Conservation (phyloP, 2,113 vertebrate genomes). For the Synchiropus splendidus region DNA sequence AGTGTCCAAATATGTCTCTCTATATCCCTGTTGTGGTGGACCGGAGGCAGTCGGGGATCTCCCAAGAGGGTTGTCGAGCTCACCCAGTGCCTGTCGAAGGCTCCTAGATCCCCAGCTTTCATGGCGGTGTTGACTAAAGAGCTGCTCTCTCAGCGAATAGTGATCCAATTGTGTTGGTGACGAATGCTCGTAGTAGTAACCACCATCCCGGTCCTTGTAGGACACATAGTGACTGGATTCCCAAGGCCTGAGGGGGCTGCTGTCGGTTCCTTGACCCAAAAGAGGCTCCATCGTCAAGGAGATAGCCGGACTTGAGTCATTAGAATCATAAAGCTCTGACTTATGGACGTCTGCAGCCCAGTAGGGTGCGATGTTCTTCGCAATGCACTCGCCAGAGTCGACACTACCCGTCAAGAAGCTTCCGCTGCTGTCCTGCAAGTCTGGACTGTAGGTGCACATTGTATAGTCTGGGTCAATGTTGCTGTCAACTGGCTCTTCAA, state of each 20-base stretch:
- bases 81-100: constrained; percentile 62
- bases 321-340: constrained; percentile 60
- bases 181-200: constrained; percentile 65
- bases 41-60: constrained; percentile 46
- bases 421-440: constrained; percentile 62
- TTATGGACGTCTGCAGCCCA: constrained; percentile 66
- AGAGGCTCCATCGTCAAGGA: constrained; percentile 84
- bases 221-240: constrained; percentile 71
- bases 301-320: constrained; percentile 66
- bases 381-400: constrained; percentile 57
- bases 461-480: constrained; percentile 75
- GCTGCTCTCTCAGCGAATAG: constrained; percentile 55
- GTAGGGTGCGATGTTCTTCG: constrained; percentile 51
- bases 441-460: constrained; percentile 71
- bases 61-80: constrained; percentile 72
- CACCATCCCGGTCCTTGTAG: constrained; percentile 69
- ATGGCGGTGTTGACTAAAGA: constrained; percentile 32
- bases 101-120: constrained; percentile 70
- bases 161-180: constrained; percentile 45
- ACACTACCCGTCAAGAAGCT: constrained; percentile 56
- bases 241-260: constrained; percentile 58
- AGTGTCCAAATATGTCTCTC: constrained; percentile 53
- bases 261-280: constrained; percentile 58
- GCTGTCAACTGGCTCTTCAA: constrained; percentile 78
- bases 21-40: constrained; percentile 42